phyloP scores from a whole-genome alignment of 2,113 vertebrate species.

The Corythornis vintsioides region DNA sequence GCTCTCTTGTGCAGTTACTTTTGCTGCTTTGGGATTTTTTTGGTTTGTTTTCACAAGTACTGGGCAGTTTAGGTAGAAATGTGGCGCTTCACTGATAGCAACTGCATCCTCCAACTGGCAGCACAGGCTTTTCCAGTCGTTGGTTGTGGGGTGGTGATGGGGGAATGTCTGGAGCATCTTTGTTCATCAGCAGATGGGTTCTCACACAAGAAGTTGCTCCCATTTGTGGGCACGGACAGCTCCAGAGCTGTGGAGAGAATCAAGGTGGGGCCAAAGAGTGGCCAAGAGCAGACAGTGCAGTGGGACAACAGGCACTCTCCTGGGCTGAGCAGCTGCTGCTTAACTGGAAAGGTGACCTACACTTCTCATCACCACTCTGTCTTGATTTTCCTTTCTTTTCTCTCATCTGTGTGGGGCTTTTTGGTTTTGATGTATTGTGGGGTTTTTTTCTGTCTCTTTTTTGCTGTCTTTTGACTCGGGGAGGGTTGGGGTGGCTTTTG shows the following conservation, averaged over 20 bases:
- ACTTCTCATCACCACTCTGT: not conserved
- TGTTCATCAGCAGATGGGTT: not conserved
- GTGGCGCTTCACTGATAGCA: not conserved
- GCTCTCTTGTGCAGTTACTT: not conserved
- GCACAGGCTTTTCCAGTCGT: rapidly evolving
- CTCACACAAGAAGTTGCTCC: not conserved
- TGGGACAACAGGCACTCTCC: rapidly evolving
- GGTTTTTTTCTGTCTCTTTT: too few relatives aligned
- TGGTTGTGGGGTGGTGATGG: not conserved
- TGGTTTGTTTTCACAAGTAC: not conserved
- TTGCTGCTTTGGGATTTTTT: not conserved
- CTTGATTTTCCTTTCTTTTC: not conserved
- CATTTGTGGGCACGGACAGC: not conserved
- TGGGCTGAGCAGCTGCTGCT: not conserved
- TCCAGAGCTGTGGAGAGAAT: not conserved
- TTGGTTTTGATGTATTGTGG: too few relatives aligned
- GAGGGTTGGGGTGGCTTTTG: too few relatives aligned
- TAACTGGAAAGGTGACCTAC: not conserved
- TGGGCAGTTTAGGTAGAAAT: too few relatives aligned
- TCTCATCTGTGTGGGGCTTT: too few relatives aligned
- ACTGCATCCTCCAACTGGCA: not conserved
- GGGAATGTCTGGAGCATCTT: too few relatives aligned
- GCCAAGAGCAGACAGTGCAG: rapidly evolving
- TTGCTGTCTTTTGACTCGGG: too few relatives aligned
- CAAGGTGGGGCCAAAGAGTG: not conserved